These are phyloP conservation scores for Montipora cactus DNA, from an alignment of 64 coral and sea anemone species.

Conservation along the genomic window DNA sequence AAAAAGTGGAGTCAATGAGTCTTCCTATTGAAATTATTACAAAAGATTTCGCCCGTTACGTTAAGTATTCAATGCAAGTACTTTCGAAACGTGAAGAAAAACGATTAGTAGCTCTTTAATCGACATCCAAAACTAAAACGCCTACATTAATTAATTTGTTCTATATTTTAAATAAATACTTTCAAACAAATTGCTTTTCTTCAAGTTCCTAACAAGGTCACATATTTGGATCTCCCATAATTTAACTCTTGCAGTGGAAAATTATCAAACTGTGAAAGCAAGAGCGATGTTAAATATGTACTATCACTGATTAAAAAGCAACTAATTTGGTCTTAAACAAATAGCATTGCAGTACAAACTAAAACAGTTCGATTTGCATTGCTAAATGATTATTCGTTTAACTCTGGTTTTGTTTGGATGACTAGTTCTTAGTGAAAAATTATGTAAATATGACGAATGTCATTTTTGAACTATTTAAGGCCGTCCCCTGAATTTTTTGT, in stretches of 20 bases:
- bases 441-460: not conserved
- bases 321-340: not conserved
- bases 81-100: too few species aligned
- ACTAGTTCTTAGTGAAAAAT: not conserved
- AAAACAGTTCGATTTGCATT: not conserved
- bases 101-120: not conserved
- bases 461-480: too few species aligned
- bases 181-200: conserved; percentile 21
- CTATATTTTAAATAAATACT: conserved; percentile 24
- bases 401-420: not conserved
- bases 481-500: too few species aligned
- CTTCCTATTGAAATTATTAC: too few species aligned
- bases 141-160: conserved; percentile 1
- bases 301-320: not conserved
- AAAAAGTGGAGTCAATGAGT: too few species aligned
- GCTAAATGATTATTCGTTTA: not conserved
- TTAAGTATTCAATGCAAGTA: too few species aligned
- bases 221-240: not conserved
- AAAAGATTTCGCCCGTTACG: too few species aligned
- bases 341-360: not conserved
- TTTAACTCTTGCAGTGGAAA: not conserved
- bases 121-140: conserved; percentile 1
- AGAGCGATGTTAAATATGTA: not conserved
- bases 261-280: not conserved
- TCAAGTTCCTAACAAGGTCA: not conserved